Percentiles rank a stretch among this genome's conserved stretches.
Conservation (phyloP, 2,797 vertebrate species). For the Pseudochirops cupreus region DNA sequence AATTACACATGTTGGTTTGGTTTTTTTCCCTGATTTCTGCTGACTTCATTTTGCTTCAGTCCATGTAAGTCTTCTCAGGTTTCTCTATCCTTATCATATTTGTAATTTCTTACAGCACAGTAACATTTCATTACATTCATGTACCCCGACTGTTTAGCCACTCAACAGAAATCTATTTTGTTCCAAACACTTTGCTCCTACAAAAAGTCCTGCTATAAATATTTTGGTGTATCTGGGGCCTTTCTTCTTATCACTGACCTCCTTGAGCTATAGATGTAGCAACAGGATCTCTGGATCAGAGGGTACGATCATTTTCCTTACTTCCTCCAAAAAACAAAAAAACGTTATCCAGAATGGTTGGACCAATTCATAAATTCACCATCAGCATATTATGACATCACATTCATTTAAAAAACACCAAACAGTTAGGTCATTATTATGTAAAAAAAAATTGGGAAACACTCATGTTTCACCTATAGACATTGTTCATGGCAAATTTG, state of each 20-base stretch:
- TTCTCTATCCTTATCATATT: background rate
- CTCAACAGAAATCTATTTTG: background rate
- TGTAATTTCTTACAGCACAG: background rate
- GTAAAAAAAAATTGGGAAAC: no score
- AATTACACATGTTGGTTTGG: background rate
- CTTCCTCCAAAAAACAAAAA: background rate
- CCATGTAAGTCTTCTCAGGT: background rate
- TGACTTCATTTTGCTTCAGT: background rate
- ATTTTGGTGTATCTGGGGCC: background rate
- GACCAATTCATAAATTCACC: no score
- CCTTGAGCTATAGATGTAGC: background rate
- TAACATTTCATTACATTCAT: background rate
- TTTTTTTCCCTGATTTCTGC: background rate
- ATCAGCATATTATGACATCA: no score
- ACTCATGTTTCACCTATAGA: no score
- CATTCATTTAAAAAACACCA: no score
- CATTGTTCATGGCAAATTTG: no score
- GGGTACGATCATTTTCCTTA: background rate
- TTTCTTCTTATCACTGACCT: background rate
- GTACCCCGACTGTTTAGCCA: background rate
- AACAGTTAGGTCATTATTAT: no score
- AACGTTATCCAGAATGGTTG: background rate
- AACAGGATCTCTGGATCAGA: background rate
- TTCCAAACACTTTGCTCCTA: background rate
- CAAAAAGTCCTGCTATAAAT: background rate